Percentiles rank a stretch among this genome's conserved stretches.
phyloP scores from a whole-genome alignment of 1,140 invertebrate genomes.

The Octopus sinensis region DNA sequence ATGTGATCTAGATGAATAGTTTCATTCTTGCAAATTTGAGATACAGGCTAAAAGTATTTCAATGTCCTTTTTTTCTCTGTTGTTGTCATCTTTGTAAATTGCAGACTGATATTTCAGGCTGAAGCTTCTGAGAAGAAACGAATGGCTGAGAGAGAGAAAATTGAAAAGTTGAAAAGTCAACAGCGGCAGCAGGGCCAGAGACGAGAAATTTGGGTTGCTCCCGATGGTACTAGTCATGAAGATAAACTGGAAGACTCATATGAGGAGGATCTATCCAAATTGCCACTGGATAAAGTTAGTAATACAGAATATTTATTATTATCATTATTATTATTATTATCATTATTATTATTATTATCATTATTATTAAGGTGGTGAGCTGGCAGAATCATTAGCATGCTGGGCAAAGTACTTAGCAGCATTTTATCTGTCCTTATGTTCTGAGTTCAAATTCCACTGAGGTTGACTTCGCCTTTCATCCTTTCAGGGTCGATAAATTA shows the following conservation, averaged over 20 bases:
- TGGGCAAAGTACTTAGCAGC: no score
- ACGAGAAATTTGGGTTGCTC: conserved; percentile 51
- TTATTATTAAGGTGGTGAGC: background rate
- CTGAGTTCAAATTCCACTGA: no score
- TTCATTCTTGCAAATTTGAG: no score
- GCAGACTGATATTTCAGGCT: conserved; percentile 29
- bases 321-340: background rate
- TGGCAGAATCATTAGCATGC: no score
- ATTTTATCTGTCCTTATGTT: no score
- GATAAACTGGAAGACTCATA: conserved; percentile 51
- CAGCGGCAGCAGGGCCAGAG: conserved; percentile 36
- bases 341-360: conserved; percentile 7
- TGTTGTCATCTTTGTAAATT: no score
- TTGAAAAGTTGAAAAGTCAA: conserved; percentile 59
- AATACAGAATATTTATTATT: no score
- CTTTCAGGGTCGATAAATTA: no score
- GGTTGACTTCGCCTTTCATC: no score
- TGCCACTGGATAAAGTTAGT: conserved; percentile 73
- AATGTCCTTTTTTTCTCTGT: no score
- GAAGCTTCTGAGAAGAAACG: conserved; percentile 67
- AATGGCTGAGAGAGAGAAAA: conserved; percentile 72
- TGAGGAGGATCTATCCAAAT: conserved; percentile 67
- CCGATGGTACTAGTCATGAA: conserved; percentile 47
- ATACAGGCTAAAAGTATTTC: no score
- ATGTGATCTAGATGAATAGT: background rate